These are phyloP conservation scores for Danio kyathit DNA, from an alignment of 2,797 vertebrate genomes.

Conservation along the genomic window DNA sequence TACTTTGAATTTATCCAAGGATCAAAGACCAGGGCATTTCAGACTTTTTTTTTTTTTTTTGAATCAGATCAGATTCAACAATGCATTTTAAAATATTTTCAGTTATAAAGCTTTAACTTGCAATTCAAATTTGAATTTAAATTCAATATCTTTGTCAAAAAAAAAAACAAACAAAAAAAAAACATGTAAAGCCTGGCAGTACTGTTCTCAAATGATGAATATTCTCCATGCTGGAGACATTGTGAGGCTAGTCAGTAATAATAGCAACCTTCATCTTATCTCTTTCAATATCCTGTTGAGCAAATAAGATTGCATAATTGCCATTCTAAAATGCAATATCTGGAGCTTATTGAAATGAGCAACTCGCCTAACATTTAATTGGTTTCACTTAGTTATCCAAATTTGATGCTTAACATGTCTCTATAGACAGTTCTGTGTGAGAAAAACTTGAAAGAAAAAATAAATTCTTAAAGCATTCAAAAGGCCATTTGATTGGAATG, in stretches of 20 bases:
- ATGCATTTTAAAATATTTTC: background rate
- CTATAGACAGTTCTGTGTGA: conserved; percentile 1
- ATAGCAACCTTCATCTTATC: conserved; percentile 71
- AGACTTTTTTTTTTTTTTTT: conserved; percentile 34
- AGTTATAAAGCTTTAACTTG: background rate
- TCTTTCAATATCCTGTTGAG: conserved; percentile 74
- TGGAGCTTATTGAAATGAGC: conserved; percentile 62
- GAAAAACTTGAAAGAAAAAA: background rate
- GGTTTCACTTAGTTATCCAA: conserved; percentile 31
- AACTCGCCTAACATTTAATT: conserved; percentile 71
- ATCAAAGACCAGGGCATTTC: conserved; percentile 67
- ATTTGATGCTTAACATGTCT: conserved; percentile 4
- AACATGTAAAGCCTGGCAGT: background rate
- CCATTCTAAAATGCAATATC: conserved; percentile 74
- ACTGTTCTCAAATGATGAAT: background rate
- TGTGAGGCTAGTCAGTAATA: conserved; percentile 63
- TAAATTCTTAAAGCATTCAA: conserved; percentile 1
- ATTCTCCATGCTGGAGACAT: conserved; percentile 30
- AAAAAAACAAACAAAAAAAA: background rate
- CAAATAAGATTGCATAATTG: conserved; percentile 73
- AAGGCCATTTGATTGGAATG: conserved; percentile 9
- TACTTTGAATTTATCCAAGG: conserved; percentile 72
- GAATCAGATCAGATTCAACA: background rate
- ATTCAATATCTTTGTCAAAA: background rate
- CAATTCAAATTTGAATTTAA: background rate